A percentile compares a stretch with the other conserved stretches of the same genome.
Evolutionary conservation across 2,888 invertebrate species (phyloP).

Genomic region (Anarsia innoxiella): DNA sequence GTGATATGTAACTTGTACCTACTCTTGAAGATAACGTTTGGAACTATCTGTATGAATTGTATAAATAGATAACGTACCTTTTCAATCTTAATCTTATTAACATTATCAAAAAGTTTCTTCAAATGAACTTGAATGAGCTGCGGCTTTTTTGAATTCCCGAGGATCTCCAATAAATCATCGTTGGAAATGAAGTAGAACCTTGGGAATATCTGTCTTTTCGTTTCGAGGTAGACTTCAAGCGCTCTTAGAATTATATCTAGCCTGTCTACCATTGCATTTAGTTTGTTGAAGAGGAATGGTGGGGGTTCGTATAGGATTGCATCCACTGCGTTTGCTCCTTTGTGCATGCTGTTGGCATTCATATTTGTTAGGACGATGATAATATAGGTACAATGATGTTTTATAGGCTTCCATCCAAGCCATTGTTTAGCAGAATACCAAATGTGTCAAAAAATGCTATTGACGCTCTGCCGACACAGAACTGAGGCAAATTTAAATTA

Average conservation of each 20-base stretch:
- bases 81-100: conserved; percentile 81
- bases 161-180: conserved; percentile 85
- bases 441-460: too few species aligned
- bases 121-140: conserved; percentile 89
- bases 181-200: conserved; percentile 80
- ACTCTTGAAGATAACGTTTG: too few species aligned
- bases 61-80: too few species aligned
- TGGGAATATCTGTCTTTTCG: conserved; percentile 91
- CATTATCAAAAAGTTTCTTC: conserved; percentile 92
- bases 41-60: too few species aligned
- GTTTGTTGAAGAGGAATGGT: conserved; percentile 78
- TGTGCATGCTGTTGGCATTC: conserved; percentile 51
- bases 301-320: conserved; percentile 77
- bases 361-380: too few species aligned
- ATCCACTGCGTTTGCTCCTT: conserved; percentile 74
- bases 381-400: too few species aligned
- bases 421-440: too few species aligned
- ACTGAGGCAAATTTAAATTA: too few species aligned
- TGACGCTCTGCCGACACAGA: too few species aligned
- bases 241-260: conserved; percentile 88
- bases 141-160: conserved; percentile 90
- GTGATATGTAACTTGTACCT: too few species aligned
- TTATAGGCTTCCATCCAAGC: too few species aligned
- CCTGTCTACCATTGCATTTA: conserved; percentile 83
- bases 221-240: conserved; percentile 90